These are phyloP conservation scores for Pogona vitticeps DNA, from an alignment of 2,113 vertebrate genomes.

Conservation along the genomic window DNA sequence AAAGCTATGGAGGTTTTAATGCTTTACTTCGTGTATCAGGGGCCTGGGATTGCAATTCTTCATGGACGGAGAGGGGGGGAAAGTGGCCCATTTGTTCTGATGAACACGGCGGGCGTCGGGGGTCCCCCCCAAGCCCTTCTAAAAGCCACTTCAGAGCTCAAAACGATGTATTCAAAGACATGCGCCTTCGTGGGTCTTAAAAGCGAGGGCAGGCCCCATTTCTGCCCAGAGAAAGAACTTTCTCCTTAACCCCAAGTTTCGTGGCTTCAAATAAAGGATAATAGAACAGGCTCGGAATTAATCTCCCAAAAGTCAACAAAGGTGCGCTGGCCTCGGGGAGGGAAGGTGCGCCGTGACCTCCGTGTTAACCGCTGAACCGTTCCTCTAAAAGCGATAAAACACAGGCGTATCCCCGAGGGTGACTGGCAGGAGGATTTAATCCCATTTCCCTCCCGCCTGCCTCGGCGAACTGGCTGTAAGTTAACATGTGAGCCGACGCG, in stretches of 20 bases:
- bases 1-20: too few species aligned
- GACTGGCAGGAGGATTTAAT: too few species aligned
- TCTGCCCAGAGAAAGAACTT: not conserved
- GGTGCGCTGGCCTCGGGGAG: not conserved
- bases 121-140: too few species aligned
- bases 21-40: not conserved
- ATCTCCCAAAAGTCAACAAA: not conserved
- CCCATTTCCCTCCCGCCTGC: too few species aligned
- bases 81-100: not conserved
- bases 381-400: not conserved
- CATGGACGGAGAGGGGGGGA: not conserved
- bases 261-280: not conserved
- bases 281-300: not conserved
- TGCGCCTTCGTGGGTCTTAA: rapidly evolving
- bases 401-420: not conserved
- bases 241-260: not conserved
- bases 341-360: too few species aligned
- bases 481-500: too few species aligned
- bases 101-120: too few species aligned
- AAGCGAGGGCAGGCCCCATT: not conserved
- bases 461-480: too few species aligned
- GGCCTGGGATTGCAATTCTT: not conserved
- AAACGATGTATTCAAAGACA: not conserved
- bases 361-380: not conserved
- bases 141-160: too few species aligned